Evolutionary conservation across 2,113 vertebrate species (phyloP), one percentile per base, ranked within the genome.

Genomic region (Sisor rabdophorus): DNA sequence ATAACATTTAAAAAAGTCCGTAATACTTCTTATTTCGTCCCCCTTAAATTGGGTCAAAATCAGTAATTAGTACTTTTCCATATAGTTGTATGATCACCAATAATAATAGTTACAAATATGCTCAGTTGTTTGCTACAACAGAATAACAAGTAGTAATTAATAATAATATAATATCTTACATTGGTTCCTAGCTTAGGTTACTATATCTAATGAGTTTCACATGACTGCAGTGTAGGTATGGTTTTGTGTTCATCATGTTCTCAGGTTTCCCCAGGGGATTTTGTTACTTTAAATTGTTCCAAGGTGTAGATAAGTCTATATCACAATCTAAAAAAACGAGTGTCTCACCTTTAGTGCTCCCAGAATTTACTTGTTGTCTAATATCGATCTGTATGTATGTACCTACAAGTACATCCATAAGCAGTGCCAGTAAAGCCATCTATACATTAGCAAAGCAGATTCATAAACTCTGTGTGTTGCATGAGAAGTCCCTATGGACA

Each of bases 171-270:
- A 32, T 4, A 20, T 20, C 32, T 63, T 4, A 0, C 20, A 44
- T 47, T 65, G 40, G 36, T 47, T 12, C 11, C 16, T 2, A 65
- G 40, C 63, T 65, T 2, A 9, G 40, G 40, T 47, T 65, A 47
- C 63, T 65, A n/a, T 65, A 28, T 65, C 4, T 63, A 8, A 40
- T 32, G 61, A 44, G 32, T 44, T 65, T 65, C 61, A 65, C n/a
- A 44, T 15, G 61, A 65, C 16, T n/a, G 2, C 20, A 16, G 61
- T 65, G 19, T 36, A 63, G 10, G 4, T 44, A 22, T 67, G n/a
- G 64, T 40, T 48, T 67, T n/a, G n/a, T n/a, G n/a, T n/a, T n/a
- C n/a, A n/a, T n/a, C n/a, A n/a, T n/a, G n/a, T 47, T 15, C 44
- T 67, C 17, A 13, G 4, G 2, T 40, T 48, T 67, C 64, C 48